Evolutionary conservation across 1,140 invertebrate genomes (phyloP).

Genomic region (Ceratosolen solmsi): DNA sequence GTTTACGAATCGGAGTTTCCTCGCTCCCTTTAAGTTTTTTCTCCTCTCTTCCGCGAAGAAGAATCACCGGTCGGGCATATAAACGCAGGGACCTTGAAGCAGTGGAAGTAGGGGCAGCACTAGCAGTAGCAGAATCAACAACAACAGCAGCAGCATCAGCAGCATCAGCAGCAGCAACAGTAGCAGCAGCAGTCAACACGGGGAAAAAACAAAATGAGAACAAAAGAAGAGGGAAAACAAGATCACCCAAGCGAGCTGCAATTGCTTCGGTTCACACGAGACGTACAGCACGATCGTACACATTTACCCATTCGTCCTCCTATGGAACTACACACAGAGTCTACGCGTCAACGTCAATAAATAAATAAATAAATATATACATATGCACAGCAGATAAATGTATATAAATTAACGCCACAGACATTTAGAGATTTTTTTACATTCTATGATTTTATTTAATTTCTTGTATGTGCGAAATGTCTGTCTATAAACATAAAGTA

Average conservation of each 20-base stretch:
- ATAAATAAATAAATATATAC: not conserved
- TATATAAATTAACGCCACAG: not conserved
- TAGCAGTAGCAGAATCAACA: not conserved
- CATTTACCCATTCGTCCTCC: not conserved
- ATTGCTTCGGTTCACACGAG: conserved; percentile 26
- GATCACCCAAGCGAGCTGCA: conserved; percentile 29
- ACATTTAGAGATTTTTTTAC: conserved; percentile 47
- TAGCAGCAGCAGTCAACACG: not conserved
- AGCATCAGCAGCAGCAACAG: not conserved
- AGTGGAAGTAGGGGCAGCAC: not conserved
- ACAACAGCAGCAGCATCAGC: not conserved
- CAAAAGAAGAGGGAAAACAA: conserved; percentile 22
- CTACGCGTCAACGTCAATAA: not conserved
- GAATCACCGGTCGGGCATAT: not conserved
- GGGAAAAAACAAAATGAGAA: conserved; percentile 4
- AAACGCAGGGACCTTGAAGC: conserved; percentile 15
- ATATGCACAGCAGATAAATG: not conserved
- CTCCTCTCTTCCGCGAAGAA: not conserved
- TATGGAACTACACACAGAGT: not conserved
- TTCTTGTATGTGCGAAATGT: conserved; percentile 41
- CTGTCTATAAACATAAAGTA: not conserved
- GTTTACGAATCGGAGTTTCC: conserved; percentile 37
- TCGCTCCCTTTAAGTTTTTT: conserved; percentile 19
- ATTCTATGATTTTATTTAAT: conserved; percentile 58
- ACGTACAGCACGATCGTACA: not conserved